Evolutionary conservation across 2,888 invertebrate species (phyloP), one percentile per base, ranked within the genome.

Genomic region (Patella caerulea): DNA sequence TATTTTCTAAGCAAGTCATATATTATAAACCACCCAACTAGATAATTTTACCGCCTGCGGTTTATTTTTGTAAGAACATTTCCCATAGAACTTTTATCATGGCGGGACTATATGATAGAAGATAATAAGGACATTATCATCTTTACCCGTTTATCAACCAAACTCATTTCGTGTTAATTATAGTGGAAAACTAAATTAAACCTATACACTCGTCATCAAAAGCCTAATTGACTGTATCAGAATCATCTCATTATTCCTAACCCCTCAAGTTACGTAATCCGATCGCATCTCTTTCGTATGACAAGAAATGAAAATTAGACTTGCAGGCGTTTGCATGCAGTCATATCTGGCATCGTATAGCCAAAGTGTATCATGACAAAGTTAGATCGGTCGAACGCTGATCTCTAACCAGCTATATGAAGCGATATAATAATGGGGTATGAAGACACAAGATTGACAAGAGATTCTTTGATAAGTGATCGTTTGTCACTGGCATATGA

Each of bases 401-500:
- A 45, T 45, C 7, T 45, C 7, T 45, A 45, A 45, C 45, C 24
- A 24, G 65, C 65, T 24, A 65, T 65, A 65, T 65, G 65, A 65
- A 65, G 14, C 24, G 19, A 19, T 65, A 24, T 65, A 65, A 65
- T 65, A 19, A 65, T 65, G 65, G 65, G 65, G 19, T 65, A 65
- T 24, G 65, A 65, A 65, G 65, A 65, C 65, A 65, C 19, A 24
- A 19, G 65, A 65, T 65, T 65, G 65, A 65, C 65, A 65, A 65
- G 65, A 15, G 19, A 24, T 19, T 65, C 65, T 65, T 65, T 65
- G 65, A 65, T 65, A 65, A 65, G 65, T 14, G 65, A 65, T 65
- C 65, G 65, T 65, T 65, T 65, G 65, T 65, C 65, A 65, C 19
- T 65, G 65, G 65, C 65, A 65, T 65, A 65, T 65, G 65, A 65